Conservation (phyloP, 1,140 invertebrate species). For the Fopius arisanus region DNA sequence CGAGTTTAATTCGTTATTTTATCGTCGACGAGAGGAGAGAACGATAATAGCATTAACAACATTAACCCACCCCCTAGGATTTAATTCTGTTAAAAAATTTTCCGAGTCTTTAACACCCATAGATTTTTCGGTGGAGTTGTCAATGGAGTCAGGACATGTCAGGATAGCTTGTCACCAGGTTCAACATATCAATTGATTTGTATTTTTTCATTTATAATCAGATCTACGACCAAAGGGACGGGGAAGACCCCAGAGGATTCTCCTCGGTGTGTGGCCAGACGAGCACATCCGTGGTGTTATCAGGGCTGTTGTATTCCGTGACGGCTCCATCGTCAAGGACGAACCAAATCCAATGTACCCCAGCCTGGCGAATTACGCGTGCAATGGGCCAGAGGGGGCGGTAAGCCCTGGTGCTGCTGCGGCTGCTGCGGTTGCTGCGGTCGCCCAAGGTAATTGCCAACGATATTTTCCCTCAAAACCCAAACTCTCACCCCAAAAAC, state of each 20-base stretch:
- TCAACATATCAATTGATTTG: not conserved
- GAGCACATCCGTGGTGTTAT: slow-evolving; percentile 91
- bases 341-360: slow-evolving; percentile 69
- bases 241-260: slow-evolving; percentile 86
- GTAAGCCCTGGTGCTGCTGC: slow-evolving; percentile 73
- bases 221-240: slow-evolving; percentile 89
- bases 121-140: not conserved
- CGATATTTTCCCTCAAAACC: slow-evolving; percentile 27
- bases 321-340: slow-evolving; percentile 80
- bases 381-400: slow-evolving; percentile 70
- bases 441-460: slow-evolving; percentile 68
- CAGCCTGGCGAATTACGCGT: slow-evolving; percentile 66
- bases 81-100: slow-evolving; percentile 32
- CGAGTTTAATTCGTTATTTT: slow-evolving; percentile 51
- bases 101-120: not conserved
- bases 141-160: not conserved
- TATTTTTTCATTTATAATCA: slow-evolving; percentile 49
- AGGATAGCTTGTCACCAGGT: not conserved
- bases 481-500: slow-evolving; percentile 4
- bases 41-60: slow-evolving; percentile 29
- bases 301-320: slow-evolving; percentile 88
- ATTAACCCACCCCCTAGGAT: slow-evolving; percentile 28
- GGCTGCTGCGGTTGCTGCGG: slow-evolving; percentile 76
- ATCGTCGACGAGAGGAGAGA: slow-evolving; percentile 37
- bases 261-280: slow-evolving; percentile 90